Base-by-base conservation (phyloP, 1,140 invertebrate genomes). In the Danaus melanippus region DNA sequence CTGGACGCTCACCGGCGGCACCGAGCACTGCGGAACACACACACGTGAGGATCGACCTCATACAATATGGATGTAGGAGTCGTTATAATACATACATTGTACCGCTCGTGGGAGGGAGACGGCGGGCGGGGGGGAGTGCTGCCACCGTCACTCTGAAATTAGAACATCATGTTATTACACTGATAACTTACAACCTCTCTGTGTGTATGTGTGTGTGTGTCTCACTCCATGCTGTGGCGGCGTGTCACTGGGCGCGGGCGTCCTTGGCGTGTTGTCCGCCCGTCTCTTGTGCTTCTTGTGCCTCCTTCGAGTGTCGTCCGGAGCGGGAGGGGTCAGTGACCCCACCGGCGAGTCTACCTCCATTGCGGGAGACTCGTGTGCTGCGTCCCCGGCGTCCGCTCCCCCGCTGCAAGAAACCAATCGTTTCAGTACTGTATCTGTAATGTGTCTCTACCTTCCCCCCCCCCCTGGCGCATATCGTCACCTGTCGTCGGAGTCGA, bases 401-500 rank as follows among this genome's bases (percentile, higher is more conserved):
- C 58, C 69, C 71, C 71, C 69, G 70, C 62, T 56, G 12, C 7
- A 50, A 46, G 21, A 0, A 8, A 32, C 21, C 21, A 32, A 32
- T 32, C 21, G 21, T 32, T 32, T 7, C 21, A 3, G 21, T 32
- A 7, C 21, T 32, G 5, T 32, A 5, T 32, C 21, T 32, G 2
- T 32, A 15, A 1, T 21, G 2, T 21, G 2, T 21, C 2, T 21
- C 17, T 21, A 5, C 5, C 21, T 7, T 5, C 5, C 21, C 21
- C 21, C n/a, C 11, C 42, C 11, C 11, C 42, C 0, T 15, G 1
- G 15, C 1, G 15, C 3, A 3, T 1, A 3, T 15, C 73, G 66
- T 75, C 67, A 77, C 84, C 88, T 78, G 66, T 86, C 87, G 63
- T 92, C 90, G 55, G 90, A 91, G 46, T 92, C 90, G 40, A 92